phyloP scores from a whole-genome alignment of 1,140 invertebrate species.

The Leptopilina clavipes region DNA sequence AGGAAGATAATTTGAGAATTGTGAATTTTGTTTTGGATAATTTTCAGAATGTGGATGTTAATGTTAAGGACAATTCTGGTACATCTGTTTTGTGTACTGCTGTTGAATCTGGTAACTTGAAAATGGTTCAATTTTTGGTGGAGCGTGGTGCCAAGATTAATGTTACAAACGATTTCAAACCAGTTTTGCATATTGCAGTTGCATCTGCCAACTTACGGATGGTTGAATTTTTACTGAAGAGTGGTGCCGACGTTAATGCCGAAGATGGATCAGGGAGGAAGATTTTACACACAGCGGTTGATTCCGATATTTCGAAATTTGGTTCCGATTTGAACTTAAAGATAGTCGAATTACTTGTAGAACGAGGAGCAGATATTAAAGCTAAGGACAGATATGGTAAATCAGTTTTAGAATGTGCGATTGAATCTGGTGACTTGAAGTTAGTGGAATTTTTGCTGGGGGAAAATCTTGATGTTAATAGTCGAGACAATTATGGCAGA shows the following conservation, averaged over 20 bases:
- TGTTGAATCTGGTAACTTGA: not conserved
- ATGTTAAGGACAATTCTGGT: too few species aligned
- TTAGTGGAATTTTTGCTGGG: too few species aligned
- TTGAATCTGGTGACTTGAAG: too few species aligned
- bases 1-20: not conserved
- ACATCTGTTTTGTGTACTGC: not conserved
- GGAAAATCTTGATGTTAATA: too few species aligned
- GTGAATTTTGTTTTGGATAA: not conserved
- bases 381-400: too few species aligned
- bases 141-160: not conserved
- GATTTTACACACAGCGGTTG: too few species aligned
- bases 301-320: not conserved
- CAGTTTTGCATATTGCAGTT: not conserved
- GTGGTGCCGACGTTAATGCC: not conserved
- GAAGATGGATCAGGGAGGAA: too few species aligned
- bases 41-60: not conserved
- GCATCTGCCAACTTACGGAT: not conserved
- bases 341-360: too few species aligned
- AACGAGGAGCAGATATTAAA: too few species aligned
- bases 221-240: not conserved
- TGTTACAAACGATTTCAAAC: not conserved
- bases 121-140: not conserved
- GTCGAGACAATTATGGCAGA: too few species aligned
- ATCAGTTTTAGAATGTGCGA: too few species aligned
- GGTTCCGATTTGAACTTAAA: not conserved